Evolutionary conservation across 2,888 invertebrate species (phyloP), one percentile per base, ranked within the genome.

Genomic region (Toxonevra muliebris): DNA sequence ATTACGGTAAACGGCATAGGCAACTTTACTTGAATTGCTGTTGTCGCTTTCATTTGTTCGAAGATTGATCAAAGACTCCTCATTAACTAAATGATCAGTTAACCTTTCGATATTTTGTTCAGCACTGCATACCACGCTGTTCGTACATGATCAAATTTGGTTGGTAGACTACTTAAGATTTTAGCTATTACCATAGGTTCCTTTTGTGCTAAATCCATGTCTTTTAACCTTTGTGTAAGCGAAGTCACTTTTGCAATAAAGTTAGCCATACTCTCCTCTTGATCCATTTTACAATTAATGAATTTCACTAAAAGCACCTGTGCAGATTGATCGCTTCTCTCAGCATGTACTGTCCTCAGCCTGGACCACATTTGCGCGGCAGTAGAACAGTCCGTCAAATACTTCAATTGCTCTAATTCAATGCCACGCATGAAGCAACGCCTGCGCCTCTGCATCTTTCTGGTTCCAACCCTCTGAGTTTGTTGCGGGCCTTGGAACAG

Each of bases 51-150:
- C 55, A 42, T 43, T 45, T 54, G 17, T 17, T 17, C 58, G 45
- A 17, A 65, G n/a, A 41, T 50, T 58, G 1, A 70, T 70, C 3
- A 73, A 54, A 53, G 69, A 17, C 66, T 68, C 66, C 55, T 68
- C 69, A 45, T 73, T 71, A 7, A 66, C 58, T 19, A 69, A 55
- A 54, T 73, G 71, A 48, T 71, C 74, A 17, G 74, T 73, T 19
- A 74, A 60, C n/a, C 66, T 45, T 48, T 74, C 73, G 15, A 69
- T 70, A 8, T 65, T 72, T 65, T 69, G 70, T 17, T 68, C 66
- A 71, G 68, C 3, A 72, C 71, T 59, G 73, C 67, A 69, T 73
- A 74, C 73, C 73, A 73, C 17, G 72, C 70, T n/a, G 74, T 71
- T 53, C 72, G 62, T 2, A 75, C 70, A 52, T 73, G 67, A 45